Percentiles rank a stretch among this genome's conserved stretches.
Evolutionary conservation across 2,113 vertebrate genomes (phyloP).

Genomic region (Eulemur macaco): DNA sequence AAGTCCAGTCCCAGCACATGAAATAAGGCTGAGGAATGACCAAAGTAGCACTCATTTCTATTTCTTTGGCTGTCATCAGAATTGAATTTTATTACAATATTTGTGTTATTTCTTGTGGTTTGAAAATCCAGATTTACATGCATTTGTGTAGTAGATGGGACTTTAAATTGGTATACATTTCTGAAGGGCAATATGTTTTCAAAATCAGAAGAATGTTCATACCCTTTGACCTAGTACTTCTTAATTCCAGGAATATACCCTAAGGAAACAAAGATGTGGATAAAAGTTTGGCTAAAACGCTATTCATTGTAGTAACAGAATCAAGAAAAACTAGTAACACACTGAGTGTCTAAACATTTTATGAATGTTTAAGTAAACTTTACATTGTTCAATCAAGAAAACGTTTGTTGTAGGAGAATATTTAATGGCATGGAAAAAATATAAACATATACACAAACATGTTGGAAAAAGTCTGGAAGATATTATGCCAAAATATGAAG

Average conservation of each 20-base stretch:
- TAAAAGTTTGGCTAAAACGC: neutral
- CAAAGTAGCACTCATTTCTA: neutral
- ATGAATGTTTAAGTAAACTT: constrained; percentile 28
- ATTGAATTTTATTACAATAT: neutral
- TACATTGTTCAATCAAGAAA: constrained; percentile 1
- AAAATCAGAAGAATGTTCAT: constrained; percentile 23
- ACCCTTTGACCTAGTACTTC: neutral
- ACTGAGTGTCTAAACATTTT: neutral
- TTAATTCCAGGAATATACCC: neutral
- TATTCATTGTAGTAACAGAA: neutral
- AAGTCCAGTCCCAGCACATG: neutral
- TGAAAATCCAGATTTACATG: constrained; percentile 1
- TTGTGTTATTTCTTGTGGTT: neutral
- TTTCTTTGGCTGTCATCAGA: constrained; percentile 6
- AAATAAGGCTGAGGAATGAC: constrained; percentile 4
- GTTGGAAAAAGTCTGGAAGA: neutral
- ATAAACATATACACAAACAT: neutral
- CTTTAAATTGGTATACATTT: neutral
- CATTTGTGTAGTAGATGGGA: neutral
- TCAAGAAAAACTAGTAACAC: neutral
- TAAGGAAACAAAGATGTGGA: neutral
- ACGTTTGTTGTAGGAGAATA: constrained; percentile 5
- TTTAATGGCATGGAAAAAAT: neutral
- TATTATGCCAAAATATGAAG: constrained; percentile 13
- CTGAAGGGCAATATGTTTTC: neutral